Percentiles rank a stretch among this genome's conserved stretches.
Conservation (phyloP, 1,140 invertebrate species). For the Saccostrea glomerata region DNA sequence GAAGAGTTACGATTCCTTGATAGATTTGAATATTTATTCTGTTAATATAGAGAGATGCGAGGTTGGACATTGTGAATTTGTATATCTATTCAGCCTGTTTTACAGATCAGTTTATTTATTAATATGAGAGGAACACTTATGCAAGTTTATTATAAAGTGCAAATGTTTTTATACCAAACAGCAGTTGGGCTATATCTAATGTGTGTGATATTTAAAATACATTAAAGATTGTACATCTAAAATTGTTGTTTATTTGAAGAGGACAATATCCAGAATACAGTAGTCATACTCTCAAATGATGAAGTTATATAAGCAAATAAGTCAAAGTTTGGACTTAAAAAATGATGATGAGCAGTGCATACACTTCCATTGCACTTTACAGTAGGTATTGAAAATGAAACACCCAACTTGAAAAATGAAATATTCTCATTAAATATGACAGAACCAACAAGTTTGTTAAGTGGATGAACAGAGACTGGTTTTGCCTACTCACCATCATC, state of each 20-base stretch:
- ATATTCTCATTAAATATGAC: too few relatives aligned
- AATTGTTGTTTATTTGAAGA: not conserved
- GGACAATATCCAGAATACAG: too few relatives aligned
- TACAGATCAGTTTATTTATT: constrained; percentile 30
- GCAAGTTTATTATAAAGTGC: constrained; percentile 20
- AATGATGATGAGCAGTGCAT: too few relatives aligned
- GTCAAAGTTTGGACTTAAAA: too few relatives aligned
- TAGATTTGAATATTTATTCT: constrained; percentile 33
- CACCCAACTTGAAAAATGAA: too few relatives aligned
- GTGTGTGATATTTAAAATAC: constrained; percentile 31
- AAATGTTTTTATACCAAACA: constrained; percentile 38
- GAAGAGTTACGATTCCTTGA: not conserved
- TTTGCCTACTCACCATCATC: too few relatives aligned
- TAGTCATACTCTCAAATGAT: not conserved
- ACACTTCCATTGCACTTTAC: not conserved
- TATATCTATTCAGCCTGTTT: constrained; percentile 18
- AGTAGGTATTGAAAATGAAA: not conserved
- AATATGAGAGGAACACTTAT: constrained; percentile 25
- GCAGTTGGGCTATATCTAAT: constrained; percentile 24
- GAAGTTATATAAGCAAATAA: not conserved
- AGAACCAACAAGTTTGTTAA: too few relatives aligned
- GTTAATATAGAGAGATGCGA: not conserved
- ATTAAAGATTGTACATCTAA: constrained; percentile 37
- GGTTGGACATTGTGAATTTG: not conserved
- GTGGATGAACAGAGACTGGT: too few relatives aligned